Evolutionary conservation across 2,888 invertebrate genomes (phyloP).

Genomic region (Lymantria monacha): DNA sequence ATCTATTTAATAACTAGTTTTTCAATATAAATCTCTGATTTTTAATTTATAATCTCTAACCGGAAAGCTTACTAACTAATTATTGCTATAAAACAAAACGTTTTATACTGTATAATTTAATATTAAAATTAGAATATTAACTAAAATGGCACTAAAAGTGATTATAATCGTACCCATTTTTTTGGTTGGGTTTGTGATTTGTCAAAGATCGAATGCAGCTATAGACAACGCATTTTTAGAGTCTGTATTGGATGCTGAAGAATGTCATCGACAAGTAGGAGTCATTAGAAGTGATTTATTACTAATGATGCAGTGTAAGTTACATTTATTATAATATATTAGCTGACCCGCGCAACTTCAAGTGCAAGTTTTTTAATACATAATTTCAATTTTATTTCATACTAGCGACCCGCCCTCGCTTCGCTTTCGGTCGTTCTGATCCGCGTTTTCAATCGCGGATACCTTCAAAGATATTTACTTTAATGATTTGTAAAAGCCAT

Average conservation of each 20-base stretch:
- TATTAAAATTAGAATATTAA: not conserved
- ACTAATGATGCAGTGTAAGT: conserved; percentile 22
- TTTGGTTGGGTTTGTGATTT: not conserved
- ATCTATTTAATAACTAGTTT: not conserved
- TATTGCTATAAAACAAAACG: not conserved
- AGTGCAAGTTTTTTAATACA: no score
- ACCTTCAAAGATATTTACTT: no score
- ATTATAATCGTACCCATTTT: not conserved
- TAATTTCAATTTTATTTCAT: no score
- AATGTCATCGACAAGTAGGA: conserved; percentile 18
- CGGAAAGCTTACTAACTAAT: not conserved
- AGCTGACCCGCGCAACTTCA: no score
- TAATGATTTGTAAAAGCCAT: no score
- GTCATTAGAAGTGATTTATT: conserved; percentile 14
- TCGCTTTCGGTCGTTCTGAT: no score
- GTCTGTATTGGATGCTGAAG: conserved; percentile 16
- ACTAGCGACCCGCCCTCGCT: no score
- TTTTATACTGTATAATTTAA: not conserved
- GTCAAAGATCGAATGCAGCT: conserved; percentile 1
- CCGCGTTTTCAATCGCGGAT: no score
- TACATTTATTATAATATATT: no score
- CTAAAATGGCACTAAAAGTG: not conserved
- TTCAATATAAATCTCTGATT: not conserved
- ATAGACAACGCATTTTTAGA: not conserved
- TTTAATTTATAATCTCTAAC: not conserved